These are phyloP conservation scores for Zaprionus vittiger DNA, from an alignment of 1,140 invertebrate genomes.

Conservation along the genomic window DNA sequence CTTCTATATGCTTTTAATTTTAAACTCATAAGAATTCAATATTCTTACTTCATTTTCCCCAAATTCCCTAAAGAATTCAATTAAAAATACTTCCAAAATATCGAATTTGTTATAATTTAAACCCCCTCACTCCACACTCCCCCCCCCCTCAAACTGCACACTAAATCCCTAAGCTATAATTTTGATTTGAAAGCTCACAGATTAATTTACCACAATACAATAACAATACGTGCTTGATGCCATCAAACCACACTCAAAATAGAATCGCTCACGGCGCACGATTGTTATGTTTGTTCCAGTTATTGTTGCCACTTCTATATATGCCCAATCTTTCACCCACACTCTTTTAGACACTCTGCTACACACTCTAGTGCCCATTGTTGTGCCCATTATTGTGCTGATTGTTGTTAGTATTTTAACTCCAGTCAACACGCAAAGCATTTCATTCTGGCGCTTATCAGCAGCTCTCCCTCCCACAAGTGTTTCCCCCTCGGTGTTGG, in stretches of 20 bases:
- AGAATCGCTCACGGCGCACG: neutral
- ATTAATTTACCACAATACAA: neutral
- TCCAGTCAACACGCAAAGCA: constrained; percentile 38
- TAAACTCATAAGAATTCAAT: no score
- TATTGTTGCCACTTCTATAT: constrained; percentile 5
- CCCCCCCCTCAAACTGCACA: no score
- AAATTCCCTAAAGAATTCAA: no score
- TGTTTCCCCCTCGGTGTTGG: neutral
- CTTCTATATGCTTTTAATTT: no score
- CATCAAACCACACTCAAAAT: neutral
- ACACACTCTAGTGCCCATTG: no score
- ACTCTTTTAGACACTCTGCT: no score
- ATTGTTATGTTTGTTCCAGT: constrained; percentile 30
- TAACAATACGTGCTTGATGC: neutral
- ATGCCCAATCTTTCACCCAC: neutral
- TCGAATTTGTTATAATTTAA: no score
- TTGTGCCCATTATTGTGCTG: constrained; percentile 3
- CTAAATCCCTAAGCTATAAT: neutral
- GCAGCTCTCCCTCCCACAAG: neutral
- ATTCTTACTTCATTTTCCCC: no score
- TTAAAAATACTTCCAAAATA: no score
- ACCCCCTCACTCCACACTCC: no score
- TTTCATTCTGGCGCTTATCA: constrained; percentile 29
- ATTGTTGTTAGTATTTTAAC: constrained; percentile 28
- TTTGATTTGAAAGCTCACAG: constrained; percentile 1